Conservation (phyloP, 2,888 invertebrate genomes). For the Endomychus coccineus region DNA sequence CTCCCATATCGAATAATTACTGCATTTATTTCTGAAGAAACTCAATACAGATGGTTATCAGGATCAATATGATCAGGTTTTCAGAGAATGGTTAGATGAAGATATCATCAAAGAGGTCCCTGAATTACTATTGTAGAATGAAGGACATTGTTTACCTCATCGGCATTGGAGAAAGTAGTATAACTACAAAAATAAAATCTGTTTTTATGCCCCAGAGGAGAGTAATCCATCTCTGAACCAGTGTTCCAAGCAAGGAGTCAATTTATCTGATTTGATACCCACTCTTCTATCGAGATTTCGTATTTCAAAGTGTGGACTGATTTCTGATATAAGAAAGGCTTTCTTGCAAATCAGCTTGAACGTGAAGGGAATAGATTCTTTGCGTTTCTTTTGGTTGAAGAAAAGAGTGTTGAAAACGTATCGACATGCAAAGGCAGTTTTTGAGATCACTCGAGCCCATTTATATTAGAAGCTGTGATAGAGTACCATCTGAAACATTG, state of each 20-base stretch:
- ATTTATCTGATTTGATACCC: conserved; percentile 18
- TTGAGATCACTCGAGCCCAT: conserved; percentile 20
- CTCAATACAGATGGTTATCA: too few species aligned
- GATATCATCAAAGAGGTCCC: too few species aligned
- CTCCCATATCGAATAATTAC: too few species aligned
- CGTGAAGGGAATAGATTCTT: conserved; percentile 24
- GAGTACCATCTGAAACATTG: too few species aligned
- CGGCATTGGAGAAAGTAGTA: conserved; percentile 8
- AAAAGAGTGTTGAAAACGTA: conserved; percentile 11
- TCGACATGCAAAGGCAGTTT: conserved; percentile 18
- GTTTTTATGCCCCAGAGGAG: conserved; percentile 4
- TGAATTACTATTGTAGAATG: too few species aligned
- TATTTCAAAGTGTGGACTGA: conserved; percentile 15
- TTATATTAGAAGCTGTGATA: too few species aligned
- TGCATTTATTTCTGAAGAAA: too few species aligned
- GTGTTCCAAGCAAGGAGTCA: conserved; percentile 15
- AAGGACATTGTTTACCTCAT: conserved; percentile 19
- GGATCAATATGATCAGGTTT: too few species aligned
- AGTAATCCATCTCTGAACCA: conserved; percentile 5
- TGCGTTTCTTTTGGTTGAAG: conserved; percentile 25
- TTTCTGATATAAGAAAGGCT: conserved; percentile 20
- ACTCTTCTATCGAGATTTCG: conserved; percentile 17
- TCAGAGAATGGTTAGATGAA: too few species aligned
- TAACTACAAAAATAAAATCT: conserved; percentile 13
- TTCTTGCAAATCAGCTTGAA: conserved; percentile 24